Evolutionary conservation across 1,140 invertebrate species (phyloP), one percentile per base, ranked within the genome.

Genomic region (Drosophila takahashii): DNA sequence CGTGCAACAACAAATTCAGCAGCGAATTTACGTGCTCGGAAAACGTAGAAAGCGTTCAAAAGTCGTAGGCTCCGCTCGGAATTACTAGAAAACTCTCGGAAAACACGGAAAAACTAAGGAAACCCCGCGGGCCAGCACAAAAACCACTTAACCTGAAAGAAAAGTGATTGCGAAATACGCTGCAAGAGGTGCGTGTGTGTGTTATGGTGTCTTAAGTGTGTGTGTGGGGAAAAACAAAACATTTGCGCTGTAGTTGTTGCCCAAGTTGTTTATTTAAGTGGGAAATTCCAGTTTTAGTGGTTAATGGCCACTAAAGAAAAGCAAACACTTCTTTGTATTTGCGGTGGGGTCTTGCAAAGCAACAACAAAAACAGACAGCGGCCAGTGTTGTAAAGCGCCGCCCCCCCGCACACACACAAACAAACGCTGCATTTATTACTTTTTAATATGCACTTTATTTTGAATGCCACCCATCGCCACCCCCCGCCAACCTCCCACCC

Each of bases 81-180:
- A 16, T 29, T 47, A 36, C 15, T 47, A 13, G 32, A 27, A 22
- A 52, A 41, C 29, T 26, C 45, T 42, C 5, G 13, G 3, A 13
- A 32, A 73, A 29, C 27, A 36, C 32, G 22, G 18, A 13, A 18
- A 64, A 65, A 52, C 27, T 8, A 4, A 22, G 18, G 13, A 62
- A 53, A 41, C 34, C 8, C 52, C 36, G 26, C 36, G 39, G 53
- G 41, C n/a, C n/a, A 9, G 22, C 22, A 36, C 22, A n/a, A 53
- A 11, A 60, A 57, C 13, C 32, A n/a, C 65, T 29, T 41, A 58
- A 29, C 61, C 26, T 48, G 52, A 36, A 47, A 32, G 15, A 75
- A 69, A 89, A 79, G 79, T 79, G 84, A 86, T 86, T 86, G 83
- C 83, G 83, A 86, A 86, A 86, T 86, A 72, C 39, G 47, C 50